Evolutionary conservation across 2,888 invertebrate species (phyloP).

Genomic region (Idaea biselata): DNA sequence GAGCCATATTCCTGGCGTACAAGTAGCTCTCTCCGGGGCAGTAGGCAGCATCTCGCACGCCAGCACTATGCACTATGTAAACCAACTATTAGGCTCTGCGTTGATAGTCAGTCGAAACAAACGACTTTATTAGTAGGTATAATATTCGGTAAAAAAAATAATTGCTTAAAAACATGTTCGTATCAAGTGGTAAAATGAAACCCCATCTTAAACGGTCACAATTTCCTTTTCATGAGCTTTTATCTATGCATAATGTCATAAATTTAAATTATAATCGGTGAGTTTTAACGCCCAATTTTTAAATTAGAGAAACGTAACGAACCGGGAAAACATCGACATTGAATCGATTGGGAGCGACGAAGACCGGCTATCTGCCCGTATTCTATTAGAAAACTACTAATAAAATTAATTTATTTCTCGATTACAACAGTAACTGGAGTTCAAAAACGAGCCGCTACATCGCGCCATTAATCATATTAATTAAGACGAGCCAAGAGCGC

Average conservation of each 20-base stretch:
- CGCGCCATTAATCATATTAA: conserved; percentile 78
- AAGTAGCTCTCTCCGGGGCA: too few relatives aligned
- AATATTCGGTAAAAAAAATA: too few relatives aligned
- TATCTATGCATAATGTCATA: conserved; percentile 66
- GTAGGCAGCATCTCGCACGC: too few relatives aligned
- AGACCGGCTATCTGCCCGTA: conserved; percentile 46
- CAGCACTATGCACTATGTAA: too few relatives aligned
- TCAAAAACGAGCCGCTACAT: conserved; percentile 70
- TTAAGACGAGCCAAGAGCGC: conserved; percentile 75
- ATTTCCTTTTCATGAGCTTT: conserved; percentile 59
- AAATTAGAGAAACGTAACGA: conserved; percentile 70
- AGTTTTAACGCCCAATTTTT: conserved; percentile 74
- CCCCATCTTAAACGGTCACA: conserved; percentile 53
- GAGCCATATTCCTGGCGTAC: too few relatives aligned
- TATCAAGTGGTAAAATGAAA: conserved; percentile 51
- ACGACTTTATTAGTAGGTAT: too few relatives aligned
- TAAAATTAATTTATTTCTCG: conserved; percentile 79
- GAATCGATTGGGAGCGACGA: conserved; percentile 47
- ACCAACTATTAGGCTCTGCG: too few relatives aligned
- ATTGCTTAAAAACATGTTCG: conserved; percentile 21
- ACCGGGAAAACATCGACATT: conserved; percentile 53
- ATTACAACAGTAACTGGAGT: conserved; percentile 73
- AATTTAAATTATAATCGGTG: conserved; percentile 74
- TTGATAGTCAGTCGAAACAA: too few relatives aligned
- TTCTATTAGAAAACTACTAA: conserved; percentile 77